Percentiles rank a stretch among this genome's conserved stretches.
Evolutionary conservation across 2,797 vertebrate genomes (phyloP).

Genomic region (Lagodon rhomboides): DNA sequence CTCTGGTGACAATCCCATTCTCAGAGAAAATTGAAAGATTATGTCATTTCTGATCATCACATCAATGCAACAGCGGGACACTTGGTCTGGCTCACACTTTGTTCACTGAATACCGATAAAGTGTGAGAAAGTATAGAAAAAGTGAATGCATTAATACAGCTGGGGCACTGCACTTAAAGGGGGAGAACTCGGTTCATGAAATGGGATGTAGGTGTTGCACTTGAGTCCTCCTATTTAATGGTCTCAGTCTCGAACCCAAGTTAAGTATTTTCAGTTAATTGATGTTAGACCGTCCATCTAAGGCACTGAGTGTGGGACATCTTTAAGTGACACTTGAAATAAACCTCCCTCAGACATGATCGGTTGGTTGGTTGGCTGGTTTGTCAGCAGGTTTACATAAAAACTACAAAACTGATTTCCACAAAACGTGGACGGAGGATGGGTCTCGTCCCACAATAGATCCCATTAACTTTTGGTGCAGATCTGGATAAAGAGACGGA

Average conservation of each 20-base stretch:
- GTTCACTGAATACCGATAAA: conserved; percentile 33
- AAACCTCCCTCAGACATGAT: too few relatives aligned
- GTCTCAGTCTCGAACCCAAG: neutral
- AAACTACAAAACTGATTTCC: too few relatives aligned
- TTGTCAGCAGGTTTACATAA: too few relatives aligned
- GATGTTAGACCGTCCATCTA: neutral
- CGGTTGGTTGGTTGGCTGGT: too few relatives aligned
- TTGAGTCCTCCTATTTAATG: neutral
- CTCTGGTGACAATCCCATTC: conserved; percentile 58
- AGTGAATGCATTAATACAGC: conserved; percentile 19
- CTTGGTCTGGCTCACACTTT: conserved; percentile 33
- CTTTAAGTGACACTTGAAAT: neutral
- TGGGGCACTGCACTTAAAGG: neutral
- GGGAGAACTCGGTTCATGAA: neutral
- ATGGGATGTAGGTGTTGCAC: neutral
- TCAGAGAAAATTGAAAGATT: conserved; percentile 47
- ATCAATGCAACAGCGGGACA: conserved; percentile 62
- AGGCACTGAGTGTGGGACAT: neutral
- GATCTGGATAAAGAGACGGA: too few relatives aligned
- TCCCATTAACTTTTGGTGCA: too few relatives aligned
- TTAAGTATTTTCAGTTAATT: neutral
- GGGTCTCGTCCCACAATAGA: too few relatives aligned
- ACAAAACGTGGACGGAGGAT: too few relatives aligned
- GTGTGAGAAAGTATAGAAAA: conserved; percentile 42
- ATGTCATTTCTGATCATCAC: conserved; percentile 50